Conservation (phyloP, 2,113 vertebrate species). For the Anolis carolinensis region DNA sequence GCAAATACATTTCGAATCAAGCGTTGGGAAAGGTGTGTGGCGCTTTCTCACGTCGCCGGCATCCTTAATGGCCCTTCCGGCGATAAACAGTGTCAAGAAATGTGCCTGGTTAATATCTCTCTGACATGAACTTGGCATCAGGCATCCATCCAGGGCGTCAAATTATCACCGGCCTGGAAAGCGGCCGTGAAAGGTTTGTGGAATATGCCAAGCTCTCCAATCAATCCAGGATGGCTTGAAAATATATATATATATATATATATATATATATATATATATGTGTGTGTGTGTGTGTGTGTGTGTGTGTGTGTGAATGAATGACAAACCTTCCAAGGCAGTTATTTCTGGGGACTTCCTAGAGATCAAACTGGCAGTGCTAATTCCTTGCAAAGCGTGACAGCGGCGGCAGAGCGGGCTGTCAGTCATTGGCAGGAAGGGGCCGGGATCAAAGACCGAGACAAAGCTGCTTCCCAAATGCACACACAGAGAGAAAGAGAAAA, state of each 20-base stretch:
- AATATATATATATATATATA: constrained; percentile 52
- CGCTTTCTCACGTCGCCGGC: constrained; percentile 61
- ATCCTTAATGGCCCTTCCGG: constrained; percentile 69
- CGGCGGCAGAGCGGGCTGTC: background rate
- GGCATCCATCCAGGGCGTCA: constrained; percentile 53
- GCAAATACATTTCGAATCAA: constrained; percentile 53
- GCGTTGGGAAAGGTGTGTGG: constrained; percentile 50
- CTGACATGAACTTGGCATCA: constrained; percentile 68
- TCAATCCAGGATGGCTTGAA: constrained; percentile 53
- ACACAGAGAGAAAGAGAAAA: accelerated
- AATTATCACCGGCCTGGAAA: constrained; percentile 74
- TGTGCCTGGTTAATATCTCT: constrained; percentile 64
- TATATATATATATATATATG: too few relatives aligned
- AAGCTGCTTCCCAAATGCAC: background rate
- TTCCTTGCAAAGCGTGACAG: constrained; percentile 24
- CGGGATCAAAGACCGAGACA: background rate
- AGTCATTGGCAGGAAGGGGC: background rate
- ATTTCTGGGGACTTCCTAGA: constrained; percentile 24
- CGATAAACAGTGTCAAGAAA: constrained; percentile 62
- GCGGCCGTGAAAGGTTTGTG: constrained; percentile 68
- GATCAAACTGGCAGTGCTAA: background rate
- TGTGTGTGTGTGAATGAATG: too few relatives aligned
- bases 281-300: too few relatives aligned
- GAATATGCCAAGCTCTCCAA: constrained; percentile 69
- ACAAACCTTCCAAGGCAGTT: constrained; percentile 52